phyloP scores from a whole-genome alignment of 2,888 invertebrate genomes.

The Polydrusus cervinus region DNA sequence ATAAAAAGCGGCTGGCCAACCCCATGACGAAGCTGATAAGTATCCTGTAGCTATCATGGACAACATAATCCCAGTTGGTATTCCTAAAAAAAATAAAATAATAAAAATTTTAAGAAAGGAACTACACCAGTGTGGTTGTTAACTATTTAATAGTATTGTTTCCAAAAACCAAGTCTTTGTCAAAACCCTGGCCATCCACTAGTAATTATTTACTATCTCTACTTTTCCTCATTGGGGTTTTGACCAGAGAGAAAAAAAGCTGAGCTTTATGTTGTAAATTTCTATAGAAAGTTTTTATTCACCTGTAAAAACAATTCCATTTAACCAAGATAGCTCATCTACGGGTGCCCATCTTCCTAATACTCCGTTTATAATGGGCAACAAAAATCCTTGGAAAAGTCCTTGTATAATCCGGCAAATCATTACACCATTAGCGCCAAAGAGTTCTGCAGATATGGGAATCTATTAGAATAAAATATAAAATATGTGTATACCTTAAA shows the following conservation, averaged over 20 bases:
- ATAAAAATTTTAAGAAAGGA: background rate
- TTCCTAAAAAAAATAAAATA: constrained; percentile 70
- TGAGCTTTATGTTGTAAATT: no score
- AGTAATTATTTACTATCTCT: no score
- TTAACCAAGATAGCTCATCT: constrained; percentile 11
- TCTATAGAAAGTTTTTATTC: no score
- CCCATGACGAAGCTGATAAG: constrained; percentile 77
- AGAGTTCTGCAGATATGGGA: constrained; percentile 19
- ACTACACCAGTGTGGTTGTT: no score
- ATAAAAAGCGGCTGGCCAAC: constrained; percentile 86
- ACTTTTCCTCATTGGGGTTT: no score
- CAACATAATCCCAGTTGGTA: constrained; percentile 84
- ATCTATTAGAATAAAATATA: constrained; percentile 10
- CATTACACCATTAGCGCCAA: constrained; percentile 38
- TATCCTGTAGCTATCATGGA: constrained; percentile 81
- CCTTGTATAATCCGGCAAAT: constrained; percentile 31
- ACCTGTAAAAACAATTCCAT: constrained; percentile 30
- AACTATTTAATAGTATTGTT: no score
- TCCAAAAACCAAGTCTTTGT: no score
- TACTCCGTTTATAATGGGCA: constrained; percentile 24
- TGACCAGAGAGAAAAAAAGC: no score
- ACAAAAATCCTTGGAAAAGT: constrained; percentile 36
- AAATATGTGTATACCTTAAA: background rate
- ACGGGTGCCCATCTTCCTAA: constrained; percentile 33
- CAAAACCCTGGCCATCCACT: no score